Evolutionary conservation across 1,140 invertebrate species (phyloP), one percentile per base, ranked within the genome.

Genomic region (Cataglyphis hispanica): DNA sequence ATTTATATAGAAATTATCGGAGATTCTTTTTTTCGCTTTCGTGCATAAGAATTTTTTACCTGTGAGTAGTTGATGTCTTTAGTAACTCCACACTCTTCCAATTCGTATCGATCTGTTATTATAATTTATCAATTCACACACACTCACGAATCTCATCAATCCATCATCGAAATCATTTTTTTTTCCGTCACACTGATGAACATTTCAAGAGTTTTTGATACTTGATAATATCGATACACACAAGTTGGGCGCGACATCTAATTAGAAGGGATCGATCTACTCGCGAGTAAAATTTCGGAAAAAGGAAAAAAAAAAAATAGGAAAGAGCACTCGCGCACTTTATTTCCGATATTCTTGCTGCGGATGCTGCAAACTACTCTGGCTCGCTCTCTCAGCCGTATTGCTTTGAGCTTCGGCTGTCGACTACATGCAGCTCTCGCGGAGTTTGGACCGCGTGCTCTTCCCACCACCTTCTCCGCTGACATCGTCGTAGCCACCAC

Each of bases 391-490:
- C 63, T 88, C 87, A 80, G 61, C 74, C 86, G 85, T 80, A 84
- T 77, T 86, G 80, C 87, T 90, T 81, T 86, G 72, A 85, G 86
- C 85, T 86, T 69, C 86, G 84, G 61, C 60, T 19, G 46, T 74
- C 76, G 84, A 91, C 91, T 92, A 86, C 86, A 89, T 87, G 67
- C 75, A 87, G 31, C 87, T 83, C 78, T 83, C 85, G 46, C 88
- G 90, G 89, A 90, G 93, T 93, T 92, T 91, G 91, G 88, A 92
- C 74, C 88, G 88, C 88, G 90, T 91, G 90, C 70, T 85, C 69
- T 90, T 92, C 90, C 90, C 90, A 92, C 92, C 88, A 87, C 89
- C 72, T 75, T 86, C 66, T 61, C 86, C 50, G 70, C n/a, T 27
- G 40, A 27, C 83, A 86, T 80, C 56, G 63, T 66, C 63, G 61